Base-by-base conservation (phyloP, 2,113 vertebrate genomes). In the Odontesthes bonariensis region DNA sequence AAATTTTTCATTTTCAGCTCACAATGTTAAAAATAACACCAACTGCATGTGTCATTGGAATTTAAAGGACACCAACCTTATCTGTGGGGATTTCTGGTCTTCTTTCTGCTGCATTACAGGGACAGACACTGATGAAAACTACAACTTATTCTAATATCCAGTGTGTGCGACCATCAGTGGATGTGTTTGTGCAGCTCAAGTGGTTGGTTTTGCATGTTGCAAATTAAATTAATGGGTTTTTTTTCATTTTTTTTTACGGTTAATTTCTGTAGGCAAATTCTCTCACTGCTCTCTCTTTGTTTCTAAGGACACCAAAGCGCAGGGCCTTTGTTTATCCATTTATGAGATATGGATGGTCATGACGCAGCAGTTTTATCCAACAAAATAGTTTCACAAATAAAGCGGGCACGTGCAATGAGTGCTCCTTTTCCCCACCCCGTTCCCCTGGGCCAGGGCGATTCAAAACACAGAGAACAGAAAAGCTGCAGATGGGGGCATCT, bases 251-350 rank as follows among this genome's bases (percentile, higher is more conserved):
- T 54, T 69, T 69, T 52, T 57, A 59, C 44, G n/a, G 62, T 69
- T 55, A 20, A 76, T 61, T 76, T 69, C 57, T 47, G 5, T 35
- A 76, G 20, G 40, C 58, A 76, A 56, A 76, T 76, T 1, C 22
- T 58, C 20, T 40, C 14, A 13, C 23, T 20, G 0, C 10, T 27
- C 42, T 35, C 3, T 12, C 35, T 38, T 10, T 38, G 35, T 10
- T 38, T 27, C 27, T 27, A 27, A 27, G 27, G 27, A 27, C 13
- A 16, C 42, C 42, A 4, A 38, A 14, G 12, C 12, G 14, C 42
- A 44, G 16, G 42, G 14, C 42, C 1, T 27, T 27, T 27, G 27
- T 27, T 27, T 27, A 27, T 2, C 3, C 27, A 27, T 3, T 27
- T 27, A 27, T 27, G 27, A 27, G 27, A 27, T 27, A 27, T 27